Evolutionary conservation across 2,888 invertebrate species (phyloP).

Genomic region (Aporophyla lueneburgensis): DNA sequence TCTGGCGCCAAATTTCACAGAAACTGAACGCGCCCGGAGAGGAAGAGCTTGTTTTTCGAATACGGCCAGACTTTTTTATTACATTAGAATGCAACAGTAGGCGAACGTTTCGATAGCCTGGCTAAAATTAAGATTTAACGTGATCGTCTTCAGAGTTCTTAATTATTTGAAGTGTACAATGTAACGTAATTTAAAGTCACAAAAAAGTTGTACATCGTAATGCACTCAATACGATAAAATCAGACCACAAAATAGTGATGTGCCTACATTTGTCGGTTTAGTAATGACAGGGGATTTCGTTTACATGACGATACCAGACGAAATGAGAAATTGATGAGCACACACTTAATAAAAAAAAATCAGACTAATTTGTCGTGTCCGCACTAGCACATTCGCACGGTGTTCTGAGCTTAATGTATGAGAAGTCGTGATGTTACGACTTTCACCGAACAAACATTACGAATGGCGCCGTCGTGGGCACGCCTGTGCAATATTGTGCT

Average conservation of each 20-base stretch:
- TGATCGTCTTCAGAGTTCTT: conserved; percentile 17
- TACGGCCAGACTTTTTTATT: conserved; percentile 51
- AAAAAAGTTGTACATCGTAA: conserved; percentile 25
- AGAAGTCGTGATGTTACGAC: conserved; percentile 87
- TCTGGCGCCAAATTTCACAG: conserved; percentile 90
- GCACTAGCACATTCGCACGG: conserved; percentile 86
- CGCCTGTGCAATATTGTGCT: conserved; percentile 69
- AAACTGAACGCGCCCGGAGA: conserved; percentile 74
- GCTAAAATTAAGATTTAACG: conserved; percentile 16
- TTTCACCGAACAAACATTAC: conserved; percentile 87
- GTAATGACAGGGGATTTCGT: conserved; percentile 71
- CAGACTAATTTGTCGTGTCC: conserved; percentile 76
- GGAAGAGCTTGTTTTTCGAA: conserved; percentile 72
- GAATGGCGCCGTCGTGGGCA: conserved; percentile 76
- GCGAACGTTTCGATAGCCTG: conserved; percentile 18
- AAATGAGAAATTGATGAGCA: conserved; percentile 87
- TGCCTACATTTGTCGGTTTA: conserved; percentile 45
- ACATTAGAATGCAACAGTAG: conserved; percentile 38
- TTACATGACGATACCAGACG: conserved; percentile 71
- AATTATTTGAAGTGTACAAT: conserved; percentile 15
- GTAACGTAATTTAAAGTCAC: background rate
- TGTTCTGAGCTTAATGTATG: conserved; percentile 85
- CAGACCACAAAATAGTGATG: conserved; percentile 62
- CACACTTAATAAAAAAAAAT: conserved; percentile 77
- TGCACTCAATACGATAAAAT: conserved; percentile 30